phyloP scores from a whole-genome alignment of 1,140 invertebrate species.

The Trichonephila clavipes region DNA sequence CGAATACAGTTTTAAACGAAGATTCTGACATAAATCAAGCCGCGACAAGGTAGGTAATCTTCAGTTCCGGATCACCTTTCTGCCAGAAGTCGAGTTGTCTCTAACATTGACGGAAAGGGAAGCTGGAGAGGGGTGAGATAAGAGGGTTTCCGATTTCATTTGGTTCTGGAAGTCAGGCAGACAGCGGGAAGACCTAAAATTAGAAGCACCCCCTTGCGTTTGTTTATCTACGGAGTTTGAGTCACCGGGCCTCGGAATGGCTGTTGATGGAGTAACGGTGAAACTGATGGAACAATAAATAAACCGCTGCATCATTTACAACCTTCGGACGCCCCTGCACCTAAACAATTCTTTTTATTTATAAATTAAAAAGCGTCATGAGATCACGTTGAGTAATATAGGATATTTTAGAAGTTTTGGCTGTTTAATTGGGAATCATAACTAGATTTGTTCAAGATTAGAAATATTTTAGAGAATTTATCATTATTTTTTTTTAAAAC shows the following conservation, averaged over 20 bases:
- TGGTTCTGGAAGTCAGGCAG: not conserved
- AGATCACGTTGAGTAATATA: too few relatives aligned
- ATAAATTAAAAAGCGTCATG: too few relatives aligned
- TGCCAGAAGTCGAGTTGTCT: not conserved
- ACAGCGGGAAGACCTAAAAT: not conserved
- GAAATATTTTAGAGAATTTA: too few relatives aligned
- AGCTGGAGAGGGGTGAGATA: not conserved
- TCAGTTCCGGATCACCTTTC: not conserved
- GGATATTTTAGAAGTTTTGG: too few relatives aligned
- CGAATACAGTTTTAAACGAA: too few relatives aligned
- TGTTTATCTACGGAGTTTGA: conserved; percentile 47
- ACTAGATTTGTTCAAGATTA: too few relatives aligned
- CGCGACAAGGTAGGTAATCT: not conserved
- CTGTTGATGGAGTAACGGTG: conserved; percentile 17
- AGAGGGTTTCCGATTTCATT: conserved; percentile 10
- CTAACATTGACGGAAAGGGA: not conserved
- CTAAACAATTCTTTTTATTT: too few relatives aligned
- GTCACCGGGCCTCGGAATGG: not conserved
- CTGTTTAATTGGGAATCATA: too few relatives aligned
- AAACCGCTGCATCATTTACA: conserved; percentile 56
- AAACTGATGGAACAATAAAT: conserved; percentile 60
- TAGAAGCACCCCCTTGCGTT: not conserved
- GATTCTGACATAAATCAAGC: not conserved
- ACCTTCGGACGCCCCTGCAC: not conserved
- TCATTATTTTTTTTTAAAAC: too few relatives aligned